Percentiles rank a stretch among this genome's conserved stretches.
Conservation (phyloP, 1,140 invertebrate species). For the Drosophila tropicalis region DNA sequence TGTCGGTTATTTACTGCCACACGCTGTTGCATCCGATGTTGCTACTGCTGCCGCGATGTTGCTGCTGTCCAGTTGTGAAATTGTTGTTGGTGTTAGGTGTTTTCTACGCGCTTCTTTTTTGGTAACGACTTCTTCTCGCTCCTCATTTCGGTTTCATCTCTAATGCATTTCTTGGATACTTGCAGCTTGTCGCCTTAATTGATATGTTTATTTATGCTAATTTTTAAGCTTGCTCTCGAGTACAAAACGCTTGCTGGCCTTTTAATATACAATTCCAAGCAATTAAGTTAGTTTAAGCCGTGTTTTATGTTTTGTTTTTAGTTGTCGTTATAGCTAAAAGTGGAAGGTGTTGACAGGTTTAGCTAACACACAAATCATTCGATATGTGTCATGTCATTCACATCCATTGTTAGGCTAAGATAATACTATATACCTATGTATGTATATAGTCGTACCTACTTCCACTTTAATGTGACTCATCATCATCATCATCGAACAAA, state of each 20-base stretch:
- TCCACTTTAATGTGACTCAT: constrained; percentile 10
- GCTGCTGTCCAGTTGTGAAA: constrained; percentile 68
- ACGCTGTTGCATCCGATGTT: not conserved
- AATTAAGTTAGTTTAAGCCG: constrained; percentile 76
- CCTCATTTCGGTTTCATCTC: constrained; percentile 19
- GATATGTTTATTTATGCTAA: constrained; percentile 77
- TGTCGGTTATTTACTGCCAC: constrained; percentile 62
- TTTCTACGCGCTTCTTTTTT: constrained; percentile 35
- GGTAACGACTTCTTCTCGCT: constrained; percentile 12
- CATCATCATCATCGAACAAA: constrained; percentile 23
- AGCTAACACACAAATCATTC: constrained; percentile 50
- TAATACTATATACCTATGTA: no score
- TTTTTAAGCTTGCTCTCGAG: constrained; percentile 36
- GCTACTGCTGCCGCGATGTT: not conserved
- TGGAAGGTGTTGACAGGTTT: constrained; percentile 60
- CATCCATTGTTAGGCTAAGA: constrained; percentile 35
- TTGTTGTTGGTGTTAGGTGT: constrained; percentile 45
- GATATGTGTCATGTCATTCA: constrained; percentile 33
- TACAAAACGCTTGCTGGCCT: constrained; percentile 51
- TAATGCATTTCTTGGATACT: constrained; percentile 79
- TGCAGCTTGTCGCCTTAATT: constrained; percentile 67
- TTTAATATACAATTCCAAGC: constrained; percentile 56
- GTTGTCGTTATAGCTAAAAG: constrained; percentile 2
- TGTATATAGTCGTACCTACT: not conserved
- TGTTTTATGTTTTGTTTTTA: constrained; percentile 27